Evolutionary conservation across 2,888 invertebrate genomes (phyloP), one percentile per base, ranked within the genome.

Genomic region (Automeris io): DNA sequence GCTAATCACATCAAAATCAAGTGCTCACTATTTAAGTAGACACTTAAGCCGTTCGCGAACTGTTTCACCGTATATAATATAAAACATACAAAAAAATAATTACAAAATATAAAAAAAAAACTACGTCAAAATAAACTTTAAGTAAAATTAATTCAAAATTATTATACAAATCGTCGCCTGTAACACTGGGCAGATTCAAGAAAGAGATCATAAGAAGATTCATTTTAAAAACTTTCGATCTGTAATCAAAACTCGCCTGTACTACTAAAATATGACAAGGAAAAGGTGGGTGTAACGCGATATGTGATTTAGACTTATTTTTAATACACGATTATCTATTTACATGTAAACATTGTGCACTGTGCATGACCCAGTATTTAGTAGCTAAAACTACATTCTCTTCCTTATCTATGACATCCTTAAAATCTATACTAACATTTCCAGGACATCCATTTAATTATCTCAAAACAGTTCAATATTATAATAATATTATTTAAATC

Each of bases 161-260:
- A 68, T 71, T 67, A 68, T 71, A 74, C 70, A 76, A 66, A 74
- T 75, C 80, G 78, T 74, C 78, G 74, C 78, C 78, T 70, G 58
- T 66, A 75, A 78, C 86, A 86, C 85, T 85, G 83, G 85, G 83
- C 63, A 85, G 85, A 85, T 85, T 85, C 85, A 69, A 70, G 63
- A 67, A 74, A 75, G 85, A 86, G 86, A 85, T 86, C 86, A 85
- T 77, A 69, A 74, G 72, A 76, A 86, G 86, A 86, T 86, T 85
- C 86, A 79, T 66, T 65, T 74, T 65, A 66, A 68, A 61, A 29
- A 13, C 3, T 29, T 59, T 59, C 54, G 52, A 49, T 52, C 51
- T 57, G 51, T 62, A 53, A 68, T 61, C 55, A 51, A 61, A 60
- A 57, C 57, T 54, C 52, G 57, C 54, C 55, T 54, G 61, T 63